Conservation (phyloP, 2,888 invertebrate genomes). For the Drosophila kokeensis region DNA sequence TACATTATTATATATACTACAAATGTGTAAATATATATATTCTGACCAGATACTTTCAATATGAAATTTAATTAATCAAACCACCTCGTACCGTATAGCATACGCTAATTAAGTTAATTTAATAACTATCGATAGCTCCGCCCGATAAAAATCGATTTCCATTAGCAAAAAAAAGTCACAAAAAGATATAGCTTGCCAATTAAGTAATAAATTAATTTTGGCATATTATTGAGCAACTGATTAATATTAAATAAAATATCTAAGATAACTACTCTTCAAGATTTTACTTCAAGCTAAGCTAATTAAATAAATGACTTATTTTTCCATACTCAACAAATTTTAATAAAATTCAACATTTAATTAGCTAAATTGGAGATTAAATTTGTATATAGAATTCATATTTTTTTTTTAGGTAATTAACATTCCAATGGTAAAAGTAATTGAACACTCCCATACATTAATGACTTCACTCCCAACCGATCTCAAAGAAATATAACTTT, state of each 20-base stretch:
- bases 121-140: background rate
- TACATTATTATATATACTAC: too few species aligned
- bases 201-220: background rate
- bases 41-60: background rate
- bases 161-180: background rate
- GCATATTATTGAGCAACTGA: background rate
- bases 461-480: background rate
- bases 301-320: background rate
- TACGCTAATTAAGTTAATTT: background rate
- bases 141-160: background rate
- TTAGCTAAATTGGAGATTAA: background rate
- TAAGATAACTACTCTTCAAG: background rate
- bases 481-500: conserved; percentile 32
- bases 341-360: background rate
- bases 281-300: background rate
- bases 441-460: background rate
- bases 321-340: background rate
- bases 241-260: background rate
- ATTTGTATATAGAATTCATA: background rate
- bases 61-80: background rate
- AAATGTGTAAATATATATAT: background rate
- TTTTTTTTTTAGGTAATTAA: too few species aligned
- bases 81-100: background rate
- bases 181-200: background rate
- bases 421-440: background rate